Conservation (phyloP, 2,113 vertebrate genomes). For the Calypte anna region DNA sequence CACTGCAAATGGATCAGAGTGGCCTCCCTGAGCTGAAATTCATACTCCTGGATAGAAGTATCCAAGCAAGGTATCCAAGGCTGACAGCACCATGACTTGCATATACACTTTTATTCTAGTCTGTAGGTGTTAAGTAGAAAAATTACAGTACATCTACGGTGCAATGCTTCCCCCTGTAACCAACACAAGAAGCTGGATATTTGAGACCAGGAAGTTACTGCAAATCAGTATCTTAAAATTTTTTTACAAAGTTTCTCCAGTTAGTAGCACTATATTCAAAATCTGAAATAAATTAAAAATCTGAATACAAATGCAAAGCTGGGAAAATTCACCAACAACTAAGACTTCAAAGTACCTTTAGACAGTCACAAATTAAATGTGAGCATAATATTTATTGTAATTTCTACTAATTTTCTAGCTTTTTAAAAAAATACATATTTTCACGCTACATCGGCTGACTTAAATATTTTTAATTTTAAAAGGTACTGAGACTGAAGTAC, state of each 20-base stretch:
- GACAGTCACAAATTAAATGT: background rate
- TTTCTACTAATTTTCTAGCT: background rate
- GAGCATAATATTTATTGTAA: background rate
- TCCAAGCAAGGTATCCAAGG: background rate
- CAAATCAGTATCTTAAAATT: background rate
- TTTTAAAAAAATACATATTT: background rate
- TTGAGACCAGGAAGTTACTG: background rate
- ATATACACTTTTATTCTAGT: background rate
- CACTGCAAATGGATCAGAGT: background rate
- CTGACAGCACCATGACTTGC: background rate
- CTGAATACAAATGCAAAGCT: background rate
- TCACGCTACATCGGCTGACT: background rate
- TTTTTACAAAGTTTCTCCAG: background rate
- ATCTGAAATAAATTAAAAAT: background rate
- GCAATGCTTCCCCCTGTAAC: background rate
- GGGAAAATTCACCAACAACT: background rate
- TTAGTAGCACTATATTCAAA: background rate
- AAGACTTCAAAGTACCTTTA: background rate
- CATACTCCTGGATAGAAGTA: background rate
- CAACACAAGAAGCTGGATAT: background rate
- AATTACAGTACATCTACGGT: background rate
- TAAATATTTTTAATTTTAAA: background rate
- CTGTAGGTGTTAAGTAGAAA: background rate
- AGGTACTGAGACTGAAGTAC: background rate
- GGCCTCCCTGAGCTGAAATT: background rate